phyloP scores from a whole-genome alignment of 2,113 vertebrate genomes.

The Xenopus laevis region DNA sequence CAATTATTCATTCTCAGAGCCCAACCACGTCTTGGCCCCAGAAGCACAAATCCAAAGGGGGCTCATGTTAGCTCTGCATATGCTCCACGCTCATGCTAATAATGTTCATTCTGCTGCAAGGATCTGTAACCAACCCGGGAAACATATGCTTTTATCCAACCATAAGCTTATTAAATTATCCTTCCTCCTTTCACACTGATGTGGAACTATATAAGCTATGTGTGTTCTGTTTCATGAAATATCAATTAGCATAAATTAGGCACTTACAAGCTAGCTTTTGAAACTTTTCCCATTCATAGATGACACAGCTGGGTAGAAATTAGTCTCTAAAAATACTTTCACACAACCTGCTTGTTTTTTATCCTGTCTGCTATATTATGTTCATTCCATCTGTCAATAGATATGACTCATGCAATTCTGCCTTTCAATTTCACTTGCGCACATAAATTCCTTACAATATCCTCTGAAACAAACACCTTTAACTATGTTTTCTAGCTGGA shows the following conservation, averaged over 20 bases:
- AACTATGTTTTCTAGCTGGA: too few relatives aligned
- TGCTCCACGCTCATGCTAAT: background rate
- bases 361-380: slow-evolving; percentile 82
- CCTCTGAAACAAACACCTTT: slow-evolving; percentile 83
- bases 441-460: slow-evolving; percentile 85
- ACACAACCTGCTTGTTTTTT: slow-evolving; percentile 81
- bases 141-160: slow-evolving; percentile 30
- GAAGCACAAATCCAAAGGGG: too few relatives aligned
- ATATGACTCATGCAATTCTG: slow-evolving; percentile 81
- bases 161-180: slow-evolving; percentile 22
- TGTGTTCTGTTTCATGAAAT: slow-evolving; percentile 49
- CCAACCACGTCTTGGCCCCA: too few relatives aligned
- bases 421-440: slow-evolving; percentile 83
- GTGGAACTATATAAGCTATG: slow-evolving; percentile 46
- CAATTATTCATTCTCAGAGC: too few relatives aligned
- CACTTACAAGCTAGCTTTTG: slow-evolving; percentile 70
- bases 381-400: slow-evolving; percentile 85
- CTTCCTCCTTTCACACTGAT: slow-evolving; percentile 22
- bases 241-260: slow-evolving; percentile 56
- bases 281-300: slow-evolving; percentile 76
- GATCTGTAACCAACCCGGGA: background rate
- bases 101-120: background rate
- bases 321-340: slow-evolving; percentile 84
- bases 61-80: background rate
- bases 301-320: slow-evolving; percentile 85